Evolutionary conservation across 2,888 invertebrate genomes (phyloP).

Genomic region (Lasius fuliginosus): DNA sequence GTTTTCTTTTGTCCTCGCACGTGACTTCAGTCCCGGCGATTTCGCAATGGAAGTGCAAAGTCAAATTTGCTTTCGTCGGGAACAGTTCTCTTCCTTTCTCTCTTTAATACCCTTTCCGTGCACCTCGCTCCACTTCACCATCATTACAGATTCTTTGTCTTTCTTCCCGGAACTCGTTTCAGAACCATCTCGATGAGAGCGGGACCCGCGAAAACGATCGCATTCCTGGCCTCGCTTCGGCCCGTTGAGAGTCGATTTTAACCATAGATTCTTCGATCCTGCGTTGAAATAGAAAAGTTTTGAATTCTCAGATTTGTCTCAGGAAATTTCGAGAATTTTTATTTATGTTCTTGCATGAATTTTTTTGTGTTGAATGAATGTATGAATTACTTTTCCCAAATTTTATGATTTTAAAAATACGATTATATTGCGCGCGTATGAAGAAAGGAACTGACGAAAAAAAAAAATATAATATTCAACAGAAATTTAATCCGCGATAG

Average conservation of each 20-base stretch:
- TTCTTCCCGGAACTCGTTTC: conserved; percentile 75
- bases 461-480: conserved; percentile 2
- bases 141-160: conserved; percentile 68
- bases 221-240: conserved; percentile 58
- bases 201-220: conserved; percentile 57
- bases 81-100: conserved; percentile 31
- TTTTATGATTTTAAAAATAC: not conserved
- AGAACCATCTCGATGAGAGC: conserved; percentile 56
- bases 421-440: not conserved
- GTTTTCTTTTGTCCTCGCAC: conserved; percentile 23
- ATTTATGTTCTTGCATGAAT: not conserved
- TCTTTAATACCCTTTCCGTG: not conserved
- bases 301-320: not conserved
- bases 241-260: not conserved
- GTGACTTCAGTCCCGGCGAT: conserved; percentile 19
- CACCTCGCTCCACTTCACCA: conserved; percentile 45
- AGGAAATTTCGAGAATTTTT: not conserved
- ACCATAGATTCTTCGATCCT: not conserved
- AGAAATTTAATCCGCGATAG: not conserved
- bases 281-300: not conserved
- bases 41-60: conserved; percentile 66
- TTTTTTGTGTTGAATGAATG: not conserved
- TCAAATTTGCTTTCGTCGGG: conserved; percentile 71
- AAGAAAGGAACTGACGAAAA: not conserved
- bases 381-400: not conserved